Evolutionary conservation across 2,797 vertebrate genomes (phyloP).

Genomic region (Lagorchestes hirsutus): DNA sequence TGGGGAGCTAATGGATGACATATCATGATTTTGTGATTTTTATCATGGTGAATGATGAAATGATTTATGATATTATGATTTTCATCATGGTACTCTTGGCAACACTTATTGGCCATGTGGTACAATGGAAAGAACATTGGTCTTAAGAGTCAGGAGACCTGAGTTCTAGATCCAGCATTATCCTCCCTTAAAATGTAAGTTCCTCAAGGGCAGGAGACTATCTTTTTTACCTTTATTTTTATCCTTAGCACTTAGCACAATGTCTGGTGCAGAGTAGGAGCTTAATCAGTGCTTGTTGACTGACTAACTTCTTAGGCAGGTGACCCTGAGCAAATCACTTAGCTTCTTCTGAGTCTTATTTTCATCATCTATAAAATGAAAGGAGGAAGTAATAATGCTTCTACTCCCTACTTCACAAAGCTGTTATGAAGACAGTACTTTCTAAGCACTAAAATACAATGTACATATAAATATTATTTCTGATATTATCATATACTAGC

Average conservation of each 20-base stretch:
- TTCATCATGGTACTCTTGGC: not conserved
- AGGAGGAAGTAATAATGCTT: conserved; percentile 7
- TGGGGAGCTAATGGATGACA: not conserved
- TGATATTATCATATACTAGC: not conserved
- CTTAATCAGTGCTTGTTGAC: not conserved
- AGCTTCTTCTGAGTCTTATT: conserved; percentile 32
- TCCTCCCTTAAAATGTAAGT: not conserved
- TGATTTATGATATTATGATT: not conserved
- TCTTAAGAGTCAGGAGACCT: not conserved
- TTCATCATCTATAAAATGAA: conserved; percentile 15
- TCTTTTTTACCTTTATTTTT: not conserved
- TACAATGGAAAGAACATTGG: not conserved
- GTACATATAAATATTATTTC: not conserved
- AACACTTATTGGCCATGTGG: not conserved
- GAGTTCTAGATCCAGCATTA: not conserved
- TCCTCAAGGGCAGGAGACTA: not conserved
- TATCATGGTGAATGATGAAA: not conserved
- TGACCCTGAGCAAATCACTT: not conserved
- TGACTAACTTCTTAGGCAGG: conserved; percentile 1
- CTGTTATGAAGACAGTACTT: conserved; percentile 16
- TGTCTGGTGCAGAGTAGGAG: not conserved
- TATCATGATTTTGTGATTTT: not conserved
- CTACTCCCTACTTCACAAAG: conserved; percentile 42
- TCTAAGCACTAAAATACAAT: conserved; percentile 13
- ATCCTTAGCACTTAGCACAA: conserved; percentile 7